phyloP scores from a whole-genome alignment of 2,888 invertebrate species.

The Pristionchus exspectatus region DNA sequence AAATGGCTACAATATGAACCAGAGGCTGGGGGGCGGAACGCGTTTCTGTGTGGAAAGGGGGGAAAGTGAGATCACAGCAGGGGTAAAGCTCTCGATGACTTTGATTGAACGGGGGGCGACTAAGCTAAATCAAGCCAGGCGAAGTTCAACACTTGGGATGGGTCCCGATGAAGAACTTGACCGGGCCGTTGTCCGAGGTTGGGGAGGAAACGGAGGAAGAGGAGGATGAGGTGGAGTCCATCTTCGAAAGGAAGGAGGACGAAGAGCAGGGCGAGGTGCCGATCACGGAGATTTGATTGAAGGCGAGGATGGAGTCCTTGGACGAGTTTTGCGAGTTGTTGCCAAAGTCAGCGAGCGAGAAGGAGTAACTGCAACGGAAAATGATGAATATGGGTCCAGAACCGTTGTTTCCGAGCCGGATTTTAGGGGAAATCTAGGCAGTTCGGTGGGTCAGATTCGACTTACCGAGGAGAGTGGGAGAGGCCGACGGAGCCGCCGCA shows the following conservation, averaged over 20 bases:
- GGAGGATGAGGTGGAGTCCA: constrained; percentile 46
- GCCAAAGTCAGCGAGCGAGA: constrained; percentile 50
- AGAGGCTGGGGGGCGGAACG: not conserved
- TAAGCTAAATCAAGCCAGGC: not conserved
- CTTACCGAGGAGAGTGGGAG: constrained; percentile 47
- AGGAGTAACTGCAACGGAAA: constrained; percentile 46
- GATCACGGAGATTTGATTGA: constrained; percentile 51
- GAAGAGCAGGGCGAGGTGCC: constrained; percentile 55
- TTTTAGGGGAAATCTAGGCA: not conserved
- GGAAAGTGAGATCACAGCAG: constrained; percentile 42
- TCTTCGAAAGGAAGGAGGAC: constrained; percentile 52
- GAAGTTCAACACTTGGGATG: constrained; percentile 37
- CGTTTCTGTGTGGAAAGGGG: not conserved
- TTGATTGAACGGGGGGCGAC: not conserved
- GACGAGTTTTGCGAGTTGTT: not conserved
- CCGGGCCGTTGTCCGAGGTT: not conserved
- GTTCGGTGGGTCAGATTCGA: constrained; percentile 26
- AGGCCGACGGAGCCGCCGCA: constrained; percentile 36
- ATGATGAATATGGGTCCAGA: too few species aligned
- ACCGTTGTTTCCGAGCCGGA: not conserved
- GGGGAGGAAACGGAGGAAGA: constrained; percentile 47
- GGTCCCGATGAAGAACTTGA: constrained; percentile 52
- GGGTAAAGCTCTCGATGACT: constrained; percentile 44
- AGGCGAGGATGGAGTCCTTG: constrained; percentile 45
- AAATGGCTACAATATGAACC: constrained; percentile 46